A percentile compares a stretch with the other conserved stretches of the same genome.
These are phyloP conservation scores for Podilymbus podiceps DNA, from an alignment of 2,113 vertebrate species.

Conservation along the genomic window DNA sequence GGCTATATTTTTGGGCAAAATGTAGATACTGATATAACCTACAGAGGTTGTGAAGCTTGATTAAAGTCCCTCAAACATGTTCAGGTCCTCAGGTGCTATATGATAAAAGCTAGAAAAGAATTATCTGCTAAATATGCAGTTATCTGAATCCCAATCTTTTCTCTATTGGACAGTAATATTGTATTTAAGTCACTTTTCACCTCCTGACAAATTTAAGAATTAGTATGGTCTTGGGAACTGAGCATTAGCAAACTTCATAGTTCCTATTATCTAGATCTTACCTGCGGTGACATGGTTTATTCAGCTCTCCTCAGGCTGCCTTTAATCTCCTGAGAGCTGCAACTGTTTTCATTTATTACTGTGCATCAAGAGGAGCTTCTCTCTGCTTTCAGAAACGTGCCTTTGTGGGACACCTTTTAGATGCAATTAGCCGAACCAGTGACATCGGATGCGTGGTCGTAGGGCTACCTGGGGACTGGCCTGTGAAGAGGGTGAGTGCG, in stretches of 20 bases:
- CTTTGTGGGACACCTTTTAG: not conserved
- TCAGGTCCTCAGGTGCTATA: not conserved
- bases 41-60: not conserved
- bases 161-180: not conserved
- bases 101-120: not conserved
- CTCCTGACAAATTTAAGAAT: not conserved
- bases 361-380: not conserved
- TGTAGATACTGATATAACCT: not conserved
- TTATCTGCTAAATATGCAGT: not conserved
- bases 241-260: not conserved
- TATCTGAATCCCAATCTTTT: not conserved
- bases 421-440: not conserved
- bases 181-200: not conserved
- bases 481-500: not conserved
- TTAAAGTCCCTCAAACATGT: not conserved
- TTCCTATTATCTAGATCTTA: not conserved
- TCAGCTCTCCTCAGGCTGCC: constrained; percentile 24
- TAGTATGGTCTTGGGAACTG: not conserved
- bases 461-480: not conserved
- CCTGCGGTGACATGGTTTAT: not conserved
- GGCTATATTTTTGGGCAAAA: not conserved
- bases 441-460: rapidly evolving
- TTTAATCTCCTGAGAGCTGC: constrained; percentile 42
- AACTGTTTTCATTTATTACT: constrained; percentile 14
- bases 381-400: not conserved